phyloP scores from a whole-genome alignment of 1,140 invertebrate species.

The Lethocerus indicus region DNA sequence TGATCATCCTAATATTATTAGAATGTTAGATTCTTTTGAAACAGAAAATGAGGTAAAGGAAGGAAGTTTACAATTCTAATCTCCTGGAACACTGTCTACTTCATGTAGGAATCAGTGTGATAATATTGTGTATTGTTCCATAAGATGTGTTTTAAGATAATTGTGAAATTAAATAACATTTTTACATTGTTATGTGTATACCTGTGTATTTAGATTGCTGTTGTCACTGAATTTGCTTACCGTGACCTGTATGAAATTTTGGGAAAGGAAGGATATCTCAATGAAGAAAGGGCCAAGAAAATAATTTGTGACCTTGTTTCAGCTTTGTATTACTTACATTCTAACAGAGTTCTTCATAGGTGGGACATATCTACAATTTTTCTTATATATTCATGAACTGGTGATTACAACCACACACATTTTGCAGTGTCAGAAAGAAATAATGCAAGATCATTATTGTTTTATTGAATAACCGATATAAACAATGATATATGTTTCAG shows the following conservation, averaged over 20 bases:
- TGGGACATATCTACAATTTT: slow-evolving; percentile 16
- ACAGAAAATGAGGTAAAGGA: slow-evolving; percentile 59
- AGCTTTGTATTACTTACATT: slow-evolving; percentile 88
- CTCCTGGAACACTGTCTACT: background rate
- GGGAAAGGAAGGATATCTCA: slow-evolving; percentile 55
- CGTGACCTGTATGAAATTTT: slow-evolving; percentile 73
- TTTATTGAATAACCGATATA: slow-evolving; percentile 65
- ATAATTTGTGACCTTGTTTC: slow-evolving; percentile 82
- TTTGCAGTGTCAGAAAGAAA: background rate
- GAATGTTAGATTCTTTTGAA: slow-evolving; percentile 89
- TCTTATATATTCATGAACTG: background rate
- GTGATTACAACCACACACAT: background rate
- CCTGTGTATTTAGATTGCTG: too few species aligned
- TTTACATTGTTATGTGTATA: too few species aligned
- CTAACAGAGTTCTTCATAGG: slow-evolving; percentile 76
- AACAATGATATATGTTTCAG: slow-evolving; percentile 36
- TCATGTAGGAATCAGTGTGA: background rate
- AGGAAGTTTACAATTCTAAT: background rate
- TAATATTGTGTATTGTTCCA: background rate
- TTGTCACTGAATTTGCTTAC: slow-evolving; percentile 83
- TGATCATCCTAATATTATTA: slow-evolving; percentile 87
- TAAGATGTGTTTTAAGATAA: background rate
- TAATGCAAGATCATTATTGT: slow-evolving; percentile 28
- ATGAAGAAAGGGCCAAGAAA: slow-evolving; percentile 54
- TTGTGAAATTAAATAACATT: background rate